Conservation (phyloP, 1,140 invertebrate genomes). For the Campoletis sonorensis region DNA sequence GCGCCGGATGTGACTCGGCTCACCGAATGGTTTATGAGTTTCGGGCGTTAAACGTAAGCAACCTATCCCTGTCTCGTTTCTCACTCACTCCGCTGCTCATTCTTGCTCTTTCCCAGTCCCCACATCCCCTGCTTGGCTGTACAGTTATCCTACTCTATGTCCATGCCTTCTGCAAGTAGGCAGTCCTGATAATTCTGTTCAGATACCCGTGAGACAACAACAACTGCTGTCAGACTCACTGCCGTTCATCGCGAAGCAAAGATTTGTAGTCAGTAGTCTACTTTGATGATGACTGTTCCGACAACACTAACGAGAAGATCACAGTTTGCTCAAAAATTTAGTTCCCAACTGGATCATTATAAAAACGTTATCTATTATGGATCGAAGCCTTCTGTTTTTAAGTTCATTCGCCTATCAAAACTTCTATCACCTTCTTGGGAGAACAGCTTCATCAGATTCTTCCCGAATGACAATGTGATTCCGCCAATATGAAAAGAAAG, state of each 20-base stretch:
- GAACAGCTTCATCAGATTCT: too few species aligned
- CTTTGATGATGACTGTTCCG: too few species aligned
- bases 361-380: too few species aligned
- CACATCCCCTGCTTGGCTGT: background rate
- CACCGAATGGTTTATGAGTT: constrained; percentile 67
- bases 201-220: constrained; percentile 8
- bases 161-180: background rate
- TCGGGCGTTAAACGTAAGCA: constrained; percentile 56
- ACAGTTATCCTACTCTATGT: constrained; percentile 7
- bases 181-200: constrained; percentile 22
- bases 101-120: constrained; percentile 18
- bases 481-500: too few species aligned
- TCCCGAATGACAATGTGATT: too few species aligned
- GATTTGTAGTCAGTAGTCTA: background rate
- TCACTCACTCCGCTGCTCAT: constrained; percentile 36
- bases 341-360: too few species aligned
- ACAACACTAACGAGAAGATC: too few species aligned
- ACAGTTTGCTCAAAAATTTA: too few species aligned
- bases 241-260: background rate
- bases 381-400: too few species aligned
- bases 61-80: constrained; percentile 44
- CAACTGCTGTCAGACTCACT: constrained; percentile 10
- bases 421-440: too few species aligned
- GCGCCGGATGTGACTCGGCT: constrained; percentile 72
- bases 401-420: too few species aligned